These are phyloP conservation scores for Tenthredo notha DNA, from an alignment of 2,888 invertebrate genomes.

Conservation along the genomic window DNA sequence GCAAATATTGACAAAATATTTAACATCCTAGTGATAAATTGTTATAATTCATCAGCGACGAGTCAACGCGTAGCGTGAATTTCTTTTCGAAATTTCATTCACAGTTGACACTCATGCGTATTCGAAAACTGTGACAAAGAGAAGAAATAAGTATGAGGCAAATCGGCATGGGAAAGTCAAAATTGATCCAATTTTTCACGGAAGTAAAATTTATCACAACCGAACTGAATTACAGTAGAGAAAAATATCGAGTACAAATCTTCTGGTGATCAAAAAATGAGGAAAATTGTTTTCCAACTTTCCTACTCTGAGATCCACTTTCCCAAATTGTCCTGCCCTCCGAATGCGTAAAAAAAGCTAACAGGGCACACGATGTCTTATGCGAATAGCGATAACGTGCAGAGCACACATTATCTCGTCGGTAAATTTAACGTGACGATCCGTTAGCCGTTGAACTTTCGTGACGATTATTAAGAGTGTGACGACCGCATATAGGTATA, in stretches of 20 bases:
- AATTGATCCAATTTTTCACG: neutral
- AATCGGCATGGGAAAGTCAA: neutral
- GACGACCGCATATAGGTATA: neutral
- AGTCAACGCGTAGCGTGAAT: neutral
- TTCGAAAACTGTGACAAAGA: neutral
- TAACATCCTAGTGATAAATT: neutral
- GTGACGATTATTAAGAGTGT: slow-evolving; percentile 33
- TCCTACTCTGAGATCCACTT: neutral
- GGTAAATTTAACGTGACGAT: slow-evolving; percentile 6
- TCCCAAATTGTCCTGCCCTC: neutral
- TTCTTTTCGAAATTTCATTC: neutral
- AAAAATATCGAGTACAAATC: neutral
- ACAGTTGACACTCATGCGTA: neutral
- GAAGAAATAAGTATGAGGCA: neutral
- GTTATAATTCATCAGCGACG: neutral
- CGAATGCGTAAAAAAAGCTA: neutral
- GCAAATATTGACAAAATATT: neutral
- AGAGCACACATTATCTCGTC: neutral
- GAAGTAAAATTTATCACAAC: neutral
- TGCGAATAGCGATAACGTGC: neutral
- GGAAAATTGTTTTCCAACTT: slow-evolving; percentile 7
- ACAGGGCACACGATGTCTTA: neutral
- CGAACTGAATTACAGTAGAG: neutral
- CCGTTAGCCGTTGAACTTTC: slow-evolving; percentile 6
- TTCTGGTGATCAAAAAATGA: slow-evolving; percentile 6